Base-by-base conservation (phyloP, 2,113 vertebrate species). In the Myxocyprinus asiaticus region DNA sequence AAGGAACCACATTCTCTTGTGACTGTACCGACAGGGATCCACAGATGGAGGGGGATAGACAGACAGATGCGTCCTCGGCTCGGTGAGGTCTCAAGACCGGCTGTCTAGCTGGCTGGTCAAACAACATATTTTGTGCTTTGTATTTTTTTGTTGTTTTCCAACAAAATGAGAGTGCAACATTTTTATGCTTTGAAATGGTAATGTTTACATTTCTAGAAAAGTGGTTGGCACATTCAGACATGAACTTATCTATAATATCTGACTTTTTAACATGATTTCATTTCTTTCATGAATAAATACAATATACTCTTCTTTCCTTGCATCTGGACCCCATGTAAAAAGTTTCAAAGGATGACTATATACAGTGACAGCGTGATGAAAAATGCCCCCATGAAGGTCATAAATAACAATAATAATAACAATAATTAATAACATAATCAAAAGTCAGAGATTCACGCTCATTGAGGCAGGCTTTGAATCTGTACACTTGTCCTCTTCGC, bases 181-280 rank as follows among this genome's bases (percentile, higher is more conserved):
- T 86, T 87, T 90, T 89, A 89, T 84, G 89, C 84, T 83, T 89
- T 86, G 84, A 88, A 91, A 90, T 81, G 80, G 15, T 78, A 73
- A 59, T 67, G 82, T 90, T 88, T 87, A 93, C 87, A 88, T 90
- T 85, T 91, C 79, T 90, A 93, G 88, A 88, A 89, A 92, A 79
- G 90, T 89, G 69, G 87, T 93, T 94, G 93, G 93, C 93, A 95
- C 94, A 94, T 94, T 94, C 90, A 92, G 88, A 94, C 87, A 88
- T 89, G 86, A 87, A 88, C 81, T 86, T 87, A 77, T 84, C 84
- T 63, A 81, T 87, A 85, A 89, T 88, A 91, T 92, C 82, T 87
- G 87, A 89, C 82, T 75, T 77, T 77, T 82, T 67, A 7, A n/a
- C 55, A 50, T 78, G 79, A 75, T 87, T 87, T 86, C 77, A 86